Percentiles rank a stretch among this genome's conserved stretches.
Evolutionary conservation across 1,140 invertebrate species (phyloP).

Genomic region (Lepidotrigona ventralis): DNA sequence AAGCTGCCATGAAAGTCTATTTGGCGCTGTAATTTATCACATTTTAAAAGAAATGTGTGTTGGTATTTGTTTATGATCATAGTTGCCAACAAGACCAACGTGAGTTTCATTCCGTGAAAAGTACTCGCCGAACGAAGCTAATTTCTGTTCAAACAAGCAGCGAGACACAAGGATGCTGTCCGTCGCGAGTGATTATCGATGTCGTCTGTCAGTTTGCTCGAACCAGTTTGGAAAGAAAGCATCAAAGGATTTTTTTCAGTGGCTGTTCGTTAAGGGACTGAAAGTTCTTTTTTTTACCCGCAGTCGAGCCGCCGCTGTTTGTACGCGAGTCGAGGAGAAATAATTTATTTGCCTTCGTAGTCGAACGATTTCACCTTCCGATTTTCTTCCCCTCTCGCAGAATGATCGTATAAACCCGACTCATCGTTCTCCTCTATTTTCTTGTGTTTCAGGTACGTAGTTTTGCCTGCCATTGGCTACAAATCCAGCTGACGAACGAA

Average conservation of each 20-base stretch:
- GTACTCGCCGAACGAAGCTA: constrained; percentile 38
- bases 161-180: constrained; percentile 30
- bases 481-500: constrained; percentile 8
- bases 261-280: constrained; percentile 37
- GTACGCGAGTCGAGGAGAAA: constrained; percentile 16
- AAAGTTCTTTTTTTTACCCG: constrained; percentile 10
- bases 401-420: constrained; percentile 36
- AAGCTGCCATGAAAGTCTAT: too few species aligned
- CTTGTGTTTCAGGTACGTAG: constrained; percentile 62
- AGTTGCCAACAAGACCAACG: constrained; percentile 1
- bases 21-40: too few species aligned
- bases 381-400: constrained; percentile 6
- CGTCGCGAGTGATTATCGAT: constrained; percentile 47
- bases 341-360: constrained; percentile 43
- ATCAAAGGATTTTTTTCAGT: constrained; percentile 31
- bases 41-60: too few species aligned
- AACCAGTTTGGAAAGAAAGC: constrained; percentile 7
- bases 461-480: neutral
- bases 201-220: constrained; percentile 46
- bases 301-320: neutral
- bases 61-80: too few species aligned
- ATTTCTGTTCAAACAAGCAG: constrained; percentile 50
- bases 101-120: neutral
- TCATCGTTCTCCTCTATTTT: constrained; percentile 8
- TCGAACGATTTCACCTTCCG: constrained; percentile 10